phyloP scores from a whole-genome alignment of 2,797 vertebrate genomes.

The Macrochelys suwanniensis region DNA sequence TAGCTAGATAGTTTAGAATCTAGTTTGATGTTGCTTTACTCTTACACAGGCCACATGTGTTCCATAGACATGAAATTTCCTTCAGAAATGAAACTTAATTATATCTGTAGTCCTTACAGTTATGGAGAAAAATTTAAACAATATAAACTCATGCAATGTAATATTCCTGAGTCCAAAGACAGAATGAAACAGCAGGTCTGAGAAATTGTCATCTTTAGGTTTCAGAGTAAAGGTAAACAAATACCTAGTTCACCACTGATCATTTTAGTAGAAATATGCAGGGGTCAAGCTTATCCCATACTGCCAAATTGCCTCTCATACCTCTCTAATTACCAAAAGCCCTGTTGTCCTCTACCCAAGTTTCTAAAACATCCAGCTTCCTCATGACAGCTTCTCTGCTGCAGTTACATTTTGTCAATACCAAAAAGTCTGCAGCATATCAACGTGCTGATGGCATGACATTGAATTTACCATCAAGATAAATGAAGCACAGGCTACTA shows the following conservation, averaged over 20 bases:
- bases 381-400: neutral
- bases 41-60: neutral
- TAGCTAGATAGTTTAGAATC: neutral
- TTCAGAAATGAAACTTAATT: neutral
- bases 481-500: neutral
- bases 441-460: fast-evolving
- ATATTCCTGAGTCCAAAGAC: neutral
- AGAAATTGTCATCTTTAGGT: neutral
- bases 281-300: neutral
- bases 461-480: neutral
- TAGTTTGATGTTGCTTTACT: neutral
- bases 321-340: neutral
- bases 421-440: neutral
- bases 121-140: neutral
- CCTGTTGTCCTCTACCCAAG: neutral
- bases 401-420: neutral
- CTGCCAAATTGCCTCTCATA: fast-evolving
- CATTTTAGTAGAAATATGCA: neutral
- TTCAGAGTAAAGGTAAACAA: neutral
- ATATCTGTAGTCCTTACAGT: neutral
- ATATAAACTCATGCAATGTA: neutral
- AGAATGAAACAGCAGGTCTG: neutral
- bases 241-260: neutral
- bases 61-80: neutral
- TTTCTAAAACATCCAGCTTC: neutral